Base-by-base conservation (phyloP, 2,113 vertebrate genomes). In the Phaetusa simplex region DNA sequence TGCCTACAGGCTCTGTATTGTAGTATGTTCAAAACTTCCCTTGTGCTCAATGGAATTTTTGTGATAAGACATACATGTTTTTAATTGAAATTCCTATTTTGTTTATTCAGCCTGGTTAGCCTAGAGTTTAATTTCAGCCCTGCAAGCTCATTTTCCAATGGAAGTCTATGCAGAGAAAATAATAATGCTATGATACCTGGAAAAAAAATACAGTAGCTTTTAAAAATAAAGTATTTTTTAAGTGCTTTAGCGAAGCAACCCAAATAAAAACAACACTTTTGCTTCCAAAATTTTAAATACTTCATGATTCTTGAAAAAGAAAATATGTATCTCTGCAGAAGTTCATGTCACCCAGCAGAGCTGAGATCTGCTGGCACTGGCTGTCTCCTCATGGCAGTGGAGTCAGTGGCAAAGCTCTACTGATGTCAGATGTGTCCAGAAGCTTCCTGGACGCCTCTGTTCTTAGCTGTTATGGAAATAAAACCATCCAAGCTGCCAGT, bases 271-370 rank as follows among this genome's bases (percentile, higher is more conserved):
- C 4, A 59, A 1, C 6, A 42, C 21, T 9, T 73, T 83, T 43
- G 49, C 40, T 88, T 86, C 32, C 42, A 64, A 38, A 65, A 29
- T 50, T 5, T 6, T 26, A 76, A 82, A 32, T 67, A 36, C 17
- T 32, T 76, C 11, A 1, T 70, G 45, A 10, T 12, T 56, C 4
- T 73, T 94, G 22, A 59, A 52, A 80, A 82, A 26, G 12, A 14
- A 81, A 45, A 78, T 9, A 1, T 2, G 3, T 47, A 8, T 56
- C 49, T 53, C 32, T 67, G 20, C 12, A 56, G 61, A 45, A 88
- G 50, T 15, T 18, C 4, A 7, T 16, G 78, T 59, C 0, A 1
- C 34, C 27, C 1, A 2, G 42, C 32, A 74, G 64, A 61, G 26
- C 29, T 19, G 42, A 1, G 4, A 3, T 52, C 42, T 52, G 38